phyloP scores from a whole-genome alignment of 2,888 invertebrate species.

The Dryococelus australis region DNA sequence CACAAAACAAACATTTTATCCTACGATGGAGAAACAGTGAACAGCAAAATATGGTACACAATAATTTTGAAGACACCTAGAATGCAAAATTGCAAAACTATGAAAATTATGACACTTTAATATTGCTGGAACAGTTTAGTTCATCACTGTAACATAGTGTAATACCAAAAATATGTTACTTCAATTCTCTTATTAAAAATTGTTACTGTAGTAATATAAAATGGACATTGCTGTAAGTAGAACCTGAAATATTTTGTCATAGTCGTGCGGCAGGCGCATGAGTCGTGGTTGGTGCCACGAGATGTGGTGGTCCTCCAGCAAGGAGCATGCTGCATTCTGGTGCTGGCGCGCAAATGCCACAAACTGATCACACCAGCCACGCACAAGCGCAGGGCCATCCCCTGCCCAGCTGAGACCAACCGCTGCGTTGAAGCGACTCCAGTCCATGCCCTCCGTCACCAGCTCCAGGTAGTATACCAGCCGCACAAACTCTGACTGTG shows the following conservation, averaged over 20 bases:
- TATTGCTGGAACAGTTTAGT: too few species aligned
- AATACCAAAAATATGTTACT: too few species aligned
- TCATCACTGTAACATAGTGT: too few species aligned
- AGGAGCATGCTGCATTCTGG: conserved; percentile 69
- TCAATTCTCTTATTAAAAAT: too few species aligned
- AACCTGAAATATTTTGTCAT: conserved; percentile 89
- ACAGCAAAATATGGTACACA: too few species aligned
- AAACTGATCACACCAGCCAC: conserved; percentile 76
- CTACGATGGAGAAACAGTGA: too few species aligned
- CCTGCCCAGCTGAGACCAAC: conserved; percentile 51
- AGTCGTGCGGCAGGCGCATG: conserved; percentile 85
- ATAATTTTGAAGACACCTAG: too few species aligned
- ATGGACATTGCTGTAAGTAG: too few species aligned
- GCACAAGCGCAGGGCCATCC: conserved; percentile 57
- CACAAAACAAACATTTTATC: too few species aligned
- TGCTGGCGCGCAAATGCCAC: conserved; percentile 63
- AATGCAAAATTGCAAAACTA: too few species aligned
- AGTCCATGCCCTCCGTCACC: conserved; percentile 71
- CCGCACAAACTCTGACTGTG: conserved; percentile 77
- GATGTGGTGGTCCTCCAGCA: conserved; percentile 77
- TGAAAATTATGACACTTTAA: too few species aligned
- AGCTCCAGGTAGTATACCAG: conserved; percentile 82
- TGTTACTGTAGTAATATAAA: too few species aligned
- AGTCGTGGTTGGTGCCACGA: conserved; percentile 84
- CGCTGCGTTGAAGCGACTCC: conserved; percentile 71